Conservation (phyloP, 2,888 invertebrate genomes). For the Holacanthella duospinosa region DNA sequence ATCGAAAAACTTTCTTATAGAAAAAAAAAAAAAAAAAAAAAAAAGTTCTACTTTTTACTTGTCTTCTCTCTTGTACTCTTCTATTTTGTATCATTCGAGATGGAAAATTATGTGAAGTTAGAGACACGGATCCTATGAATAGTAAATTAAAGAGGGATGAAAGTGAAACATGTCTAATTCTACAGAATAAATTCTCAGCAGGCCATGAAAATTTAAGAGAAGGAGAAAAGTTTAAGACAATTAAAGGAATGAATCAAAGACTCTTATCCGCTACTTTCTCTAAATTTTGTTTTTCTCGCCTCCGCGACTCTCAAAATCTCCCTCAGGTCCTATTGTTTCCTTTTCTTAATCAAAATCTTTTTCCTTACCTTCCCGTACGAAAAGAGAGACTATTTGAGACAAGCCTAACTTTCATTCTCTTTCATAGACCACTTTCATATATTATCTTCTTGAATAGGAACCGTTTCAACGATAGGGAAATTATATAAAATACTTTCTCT, state of each 20-base stretch:
- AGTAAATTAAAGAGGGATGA: conserved; percentile 5
- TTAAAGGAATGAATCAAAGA: conserved; percentile 36
- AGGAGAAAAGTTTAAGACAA: conserved; percentile 34
- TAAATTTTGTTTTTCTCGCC: background rate
- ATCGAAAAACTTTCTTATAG: background rate
- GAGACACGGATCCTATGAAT: background rate
- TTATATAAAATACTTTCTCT: too few relatives aligned
- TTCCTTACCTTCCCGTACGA: conserved; percentile 15
- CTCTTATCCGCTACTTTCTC: conserved; percentile 16
- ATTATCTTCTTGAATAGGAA: background rate
- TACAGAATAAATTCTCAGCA: background rate
- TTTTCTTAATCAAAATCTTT: conserved; percentile 38
- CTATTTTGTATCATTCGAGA: background rate
- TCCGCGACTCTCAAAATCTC: conserved; percentile 3
- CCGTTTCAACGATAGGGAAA: background rate
- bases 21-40: background rate
- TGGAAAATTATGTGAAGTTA: background rate
- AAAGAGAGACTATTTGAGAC: background rate
- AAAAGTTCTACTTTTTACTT: too few relatives aligned
- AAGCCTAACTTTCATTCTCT: background rate
- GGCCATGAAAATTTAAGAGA: conserved; percentile 34
- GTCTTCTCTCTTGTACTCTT: background rate
- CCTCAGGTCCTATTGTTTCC: conserved; percentile 31
- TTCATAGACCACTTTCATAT: background rate
- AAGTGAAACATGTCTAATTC: conserved; percentile 6